These are phyloP conservation scores for Drosophila albomicans DNA, from an alignment of 1,140 invertebrate species.

Conservation along the genomic window DNA sequence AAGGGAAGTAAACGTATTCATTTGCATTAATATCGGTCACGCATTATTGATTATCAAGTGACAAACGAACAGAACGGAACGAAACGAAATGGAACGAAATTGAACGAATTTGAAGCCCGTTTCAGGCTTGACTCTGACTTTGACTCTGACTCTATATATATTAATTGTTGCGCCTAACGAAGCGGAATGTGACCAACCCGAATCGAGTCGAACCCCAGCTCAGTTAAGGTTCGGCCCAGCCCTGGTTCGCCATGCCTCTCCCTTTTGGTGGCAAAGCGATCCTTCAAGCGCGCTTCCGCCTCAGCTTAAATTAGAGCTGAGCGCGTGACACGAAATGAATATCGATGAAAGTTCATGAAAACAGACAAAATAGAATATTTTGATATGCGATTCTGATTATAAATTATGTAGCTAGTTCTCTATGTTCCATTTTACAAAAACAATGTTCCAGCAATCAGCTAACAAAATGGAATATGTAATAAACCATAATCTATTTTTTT, in stretches of 20 bases:
- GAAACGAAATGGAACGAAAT: not conserved
- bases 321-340: not conserved
- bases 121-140: too few species aligned
- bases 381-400: too few species aligned
- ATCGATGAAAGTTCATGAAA: not conserved
- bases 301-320: conserved; percentile 10
- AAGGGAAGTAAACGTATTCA: conserved; percentile 7
- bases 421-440: too few species aligned
- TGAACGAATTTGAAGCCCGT: too few species aligned
- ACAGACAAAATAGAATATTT: not conserved
- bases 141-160: conserved; percentile 21
- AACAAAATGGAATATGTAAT: too few species aligned
- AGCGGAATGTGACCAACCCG: conserved; percentile 69
- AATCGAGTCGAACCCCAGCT: conserved; percentile 1
- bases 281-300: conserved; percentile 79
- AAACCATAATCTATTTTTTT: too few species aligned
- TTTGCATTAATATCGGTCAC: conserved; percentile 74
- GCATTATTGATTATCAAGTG: conserved; percentile 68
- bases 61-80: conserved; percentile 24
- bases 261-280: conserved; percentile 27
- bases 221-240: not conserved
- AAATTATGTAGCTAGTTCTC: too few species aligned
- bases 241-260: too few species aligned
- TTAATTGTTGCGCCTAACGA: conserved; percentile 78
- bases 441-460: too few species aligned